Base-by-base conservation (phyloP, 2,888 invertebrate genomes). In the Nemurella pictetii region DNA sequence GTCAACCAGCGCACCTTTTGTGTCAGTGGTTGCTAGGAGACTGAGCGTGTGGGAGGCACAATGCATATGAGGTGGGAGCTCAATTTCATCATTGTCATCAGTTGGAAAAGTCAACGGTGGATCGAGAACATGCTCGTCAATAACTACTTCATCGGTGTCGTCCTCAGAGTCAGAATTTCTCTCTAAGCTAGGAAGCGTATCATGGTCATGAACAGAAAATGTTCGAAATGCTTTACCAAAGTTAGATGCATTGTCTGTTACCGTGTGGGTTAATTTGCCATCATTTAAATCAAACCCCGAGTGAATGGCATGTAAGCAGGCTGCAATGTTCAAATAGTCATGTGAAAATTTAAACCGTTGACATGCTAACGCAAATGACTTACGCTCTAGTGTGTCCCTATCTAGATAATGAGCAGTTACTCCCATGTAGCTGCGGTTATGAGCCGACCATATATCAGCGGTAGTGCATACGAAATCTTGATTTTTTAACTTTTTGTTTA, bases 181-280 rank as follows among this genome's bases (percentile, higher is more conserved):
- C 28, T 86, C 77, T 73, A 25, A 32, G 55, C 81, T 30, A 3
- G 25, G 73, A n/a, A n/a, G n/a, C n/a, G n/a, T n/a, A n/a, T n/a
- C n/a, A n/a, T n/a, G n/a, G 3, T 32, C 32, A 32, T 3, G 4
- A 32, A 32, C 20, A 7, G 25, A 20, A 80, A 86, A 86, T 36
- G 83, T 74, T 25, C 80, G 72, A 84, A 86, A 86, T 74, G 85
- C 85, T 85, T 86, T 86, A 81, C 83, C 86, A 35, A 86, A 86
- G 84, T 86, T 85, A 36, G 85, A 20, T 12, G 85, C 85, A 72
- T 86, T 86, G 75, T 86, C 86, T 28, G 85, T 86, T 28, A 85
- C 78, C 26, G 85, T 86, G 75, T 82, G 30, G 81, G 85, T 85
- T 29, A 86, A 36, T 15, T 86, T 86, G 28, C 74, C 80, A 2